Evolutionary conservation across 2,888 invertebrate species (phyloP), one percentile per base, ranked within the genome.

Genomic region (Meiosimyza platycephala): DNA sequence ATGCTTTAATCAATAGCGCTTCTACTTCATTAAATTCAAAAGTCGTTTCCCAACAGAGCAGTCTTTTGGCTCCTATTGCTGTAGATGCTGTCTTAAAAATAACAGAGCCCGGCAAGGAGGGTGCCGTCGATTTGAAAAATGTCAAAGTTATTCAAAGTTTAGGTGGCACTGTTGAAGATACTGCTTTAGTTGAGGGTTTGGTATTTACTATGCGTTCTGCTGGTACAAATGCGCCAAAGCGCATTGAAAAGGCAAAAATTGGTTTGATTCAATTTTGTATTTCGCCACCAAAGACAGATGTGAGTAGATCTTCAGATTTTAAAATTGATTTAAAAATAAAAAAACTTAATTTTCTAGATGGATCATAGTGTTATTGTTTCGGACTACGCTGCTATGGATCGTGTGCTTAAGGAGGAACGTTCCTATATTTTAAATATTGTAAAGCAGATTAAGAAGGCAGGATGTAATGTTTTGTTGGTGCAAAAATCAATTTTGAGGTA

Each of bases 321-420:
- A 51, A 28, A 13, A 18, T 59, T 33, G 18, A 15, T 5, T 48
- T 48, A 40, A 11, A 11, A 51, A 60, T 66, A 7, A 16, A 60
- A 50, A 47, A 70, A 6, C 71, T 16, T 28, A 3, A 9, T 59
- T 67, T 71, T 72, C 84, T 80, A 94, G 93, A 97, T 98, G 96
- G 97, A 97, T 83, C 96, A 97, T 88, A 97, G 94, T 85, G 94
- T 96, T 4, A 91, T 99, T 80, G 97, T 99, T 28, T 96, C 98
- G 0, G 99, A 99, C 87, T 99, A 99, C 87, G 93, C 98, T n/a
- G 98, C 98, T 67, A 99, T 99, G 99, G 99, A 99, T 87, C 92
- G 99, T 73, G 97, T 99, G 0, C 88, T 99, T 74, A 95, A 97
- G 84, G 99, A 99, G 87, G 99, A 99, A 88, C 92, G 99, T 69